Base-by-base conservation (phyloP, 2,797 vertebrate species). In the Sebastes itinus region DNA sequence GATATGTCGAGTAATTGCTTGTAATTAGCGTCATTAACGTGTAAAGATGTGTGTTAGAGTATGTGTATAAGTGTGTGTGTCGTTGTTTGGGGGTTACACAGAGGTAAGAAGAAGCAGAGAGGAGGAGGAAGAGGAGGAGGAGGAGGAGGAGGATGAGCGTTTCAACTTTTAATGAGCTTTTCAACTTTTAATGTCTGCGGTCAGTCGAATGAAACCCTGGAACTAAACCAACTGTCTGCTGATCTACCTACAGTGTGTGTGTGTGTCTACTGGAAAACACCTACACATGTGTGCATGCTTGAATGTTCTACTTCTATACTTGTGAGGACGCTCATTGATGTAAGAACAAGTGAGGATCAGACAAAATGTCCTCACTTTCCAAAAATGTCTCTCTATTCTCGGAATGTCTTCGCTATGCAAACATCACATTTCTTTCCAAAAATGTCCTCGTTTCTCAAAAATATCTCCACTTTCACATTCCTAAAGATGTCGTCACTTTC, bases 11-110 rank as follows among this genome's bases (percentile, higher is more conserved):
- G 86, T 94, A 93, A 94, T 94, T 90, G 81, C 88, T 92, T 86
- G 86, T 93, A 94, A 94, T 94, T 89, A 81, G 89, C 76, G 83
- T 86, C 85, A 91, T 95, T 94, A 93, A 88, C 59, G 78, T 82
- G 87, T 86, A 49, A 74, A 70, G 68, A 38, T 70, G 77, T 69
- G 62, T 82, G 10, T 66, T 49, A 14, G 56, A 8, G 71, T 56
- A 30, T 75, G 80, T 60, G 60, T 59, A 33, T 18, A 33, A 46
- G 68, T 64, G 49, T 76, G 60, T 54, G 63, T 65, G 30, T 55
- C 33, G 10, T 56, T 66, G 25, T 28, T 60, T 35, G 16, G 65
- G 54, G 87, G 72, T 74, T 79, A 84, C 25, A 22, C 52, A 68
- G n/a, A 77, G 78, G 72, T 81, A 69, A 88, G 13, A 12, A 35